phyloP scores from a whole-genome alignment of 1,140 invertebrate species.

The Asbolus verrucosus region DNA sequence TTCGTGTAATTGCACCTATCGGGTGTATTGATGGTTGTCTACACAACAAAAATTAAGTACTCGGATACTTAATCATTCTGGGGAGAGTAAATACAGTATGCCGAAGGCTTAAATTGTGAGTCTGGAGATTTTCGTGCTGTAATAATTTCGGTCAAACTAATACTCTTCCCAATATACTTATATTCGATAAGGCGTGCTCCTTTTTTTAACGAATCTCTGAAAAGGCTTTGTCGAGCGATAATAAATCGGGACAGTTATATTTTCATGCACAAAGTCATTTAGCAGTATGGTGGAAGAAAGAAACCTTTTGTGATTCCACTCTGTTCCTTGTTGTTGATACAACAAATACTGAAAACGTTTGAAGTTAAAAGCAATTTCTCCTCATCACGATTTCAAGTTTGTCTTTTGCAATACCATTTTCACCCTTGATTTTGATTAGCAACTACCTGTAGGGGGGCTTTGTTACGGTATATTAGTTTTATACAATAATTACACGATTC shows the following conservation, averaged over 20 bases:
- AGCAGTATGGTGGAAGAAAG: conserved; percentile 24
- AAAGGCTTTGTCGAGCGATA: conserved; percentile 17
- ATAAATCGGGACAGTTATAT: conserved; percentile 36
- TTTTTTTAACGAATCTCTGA: conserved; percentile 29
- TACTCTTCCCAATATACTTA: conserved; percentile 9
- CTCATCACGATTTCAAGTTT: conserved; percentile 25
- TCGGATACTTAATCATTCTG: too few relatives aligned
- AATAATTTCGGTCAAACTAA: conserved; percentile 19
- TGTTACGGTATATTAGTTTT: conserved; percentile 21
- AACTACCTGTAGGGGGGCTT: conserved; percentile 12
- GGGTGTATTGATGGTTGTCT: too few relatives aligned
- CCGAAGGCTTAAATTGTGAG: too few relatives aligned
- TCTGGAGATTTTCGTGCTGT: conserved; percentile 5
- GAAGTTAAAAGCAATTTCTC: conserved; percentile 38
- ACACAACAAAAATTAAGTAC: too few relatives aligned
- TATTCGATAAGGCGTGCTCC: conserved; percentile 1
- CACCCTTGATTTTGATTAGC: conserved; percentile 30
- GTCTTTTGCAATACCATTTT: conserved; percentile 18
- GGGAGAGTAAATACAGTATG: too few relatives aligned
- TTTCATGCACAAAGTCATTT: conserved; percentile 32
- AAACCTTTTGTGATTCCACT: conserved; percentile 34
- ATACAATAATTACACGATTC: conserved; percentile 18
- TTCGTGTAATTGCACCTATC: too few relatives aligned
- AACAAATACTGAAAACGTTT: conserved; percentile 33
- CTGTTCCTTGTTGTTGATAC: conserved; percentile 24